Conservation (phyloP, 1,140 invertebrate genomes). For the Eueides isabella region DNA sequence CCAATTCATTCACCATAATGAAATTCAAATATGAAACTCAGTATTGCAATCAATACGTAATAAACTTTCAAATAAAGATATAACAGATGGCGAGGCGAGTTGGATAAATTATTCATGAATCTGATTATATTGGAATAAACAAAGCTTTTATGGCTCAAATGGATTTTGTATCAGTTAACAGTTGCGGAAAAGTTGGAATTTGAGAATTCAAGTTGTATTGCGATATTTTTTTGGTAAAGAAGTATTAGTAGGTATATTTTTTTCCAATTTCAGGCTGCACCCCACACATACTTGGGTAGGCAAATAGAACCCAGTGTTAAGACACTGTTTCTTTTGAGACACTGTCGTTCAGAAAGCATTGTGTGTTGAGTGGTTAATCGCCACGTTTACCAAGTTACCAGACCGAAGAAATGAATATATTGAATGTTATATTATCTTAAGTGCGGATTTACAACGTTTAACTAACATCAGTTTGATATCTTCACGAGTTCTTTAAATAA, state of each 20-base stretch:
- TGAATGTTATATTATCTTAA: too few species aligned
- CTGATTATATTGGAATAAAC: conserved; percentile 36
- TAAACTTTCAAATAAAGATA: conserved; percentile 31
- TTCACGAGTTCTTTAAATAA: too few species aligned
- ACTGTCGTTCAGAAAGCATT: too few species aligned
- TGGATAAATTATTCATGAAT: conserved; percentile 37
- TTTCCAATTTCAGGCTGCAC: too few species aligned
- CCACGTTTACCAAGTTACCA: too few species aligned
- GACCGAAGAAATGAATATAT: too few species aligned
- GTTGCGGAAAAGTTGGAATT: background rate
- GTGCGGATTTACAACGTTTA: too few species aligned
- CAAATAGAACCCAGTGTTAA: too few species aligned
- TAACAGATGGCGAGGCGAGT: conserved; percentile 27
- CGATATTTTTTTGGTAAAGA: background rate
- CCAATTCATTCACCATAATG: background rate
- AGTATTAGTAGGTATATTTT: background rate
- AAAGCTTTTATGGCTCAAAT: conserved; percentile 22
- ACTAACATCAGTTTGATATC: too few species aligned
- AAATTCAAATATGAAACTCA: conserved; percentile 23
- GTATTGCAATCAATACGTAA: conserved; percentile 31
- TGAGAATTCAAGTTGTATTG: background rate
- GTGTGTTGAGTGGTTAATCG: too few species aligned
- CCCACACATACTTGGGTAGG: too few species aligned
- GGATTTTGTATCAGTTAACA: conserved; percentile 16
- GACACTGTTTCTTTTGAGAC: too few species aligned